phyloP scores from a whole-genome alignment of 2,797 vertebrate species.

The Sebastes variabilis region DNA sequence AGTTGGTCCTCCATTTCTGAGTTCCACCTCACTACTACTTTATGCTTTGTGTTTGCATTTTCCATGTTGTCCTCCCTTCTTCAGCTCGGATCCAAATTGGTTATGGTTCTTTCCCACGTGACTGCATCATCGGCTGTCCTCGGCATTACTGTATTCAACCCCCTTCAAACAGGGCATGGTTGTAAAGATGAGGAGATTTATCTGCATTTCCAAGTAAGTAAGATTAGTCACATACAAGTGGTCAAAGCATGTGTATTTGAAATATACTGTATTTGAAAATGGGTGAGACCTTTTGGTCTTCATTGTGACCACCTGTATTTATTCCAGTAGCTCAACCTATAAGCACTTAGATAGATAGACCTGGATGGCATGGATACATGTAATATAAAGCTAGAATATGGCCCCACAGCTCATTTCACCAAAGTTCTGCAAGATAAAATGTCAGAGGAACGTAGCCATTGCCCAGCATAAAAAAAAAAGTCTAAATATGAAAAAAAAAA shows the following conservation, averaged over 20 bases:
- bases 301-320: not conserved
- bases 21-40: too few relatives aligned
- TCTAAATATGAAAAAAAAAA: not conserved
- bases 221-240: not conserved
- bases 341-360: slow-evolving; percentile 2
- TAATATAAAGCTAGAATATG: not conserved
- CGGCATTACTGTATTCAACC: not conserved
- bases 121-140: too few relatives aligned
- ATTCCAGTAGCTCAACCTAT: not conserved
- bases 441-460: not conserved
- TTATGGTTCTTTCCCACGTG: too few relatives aligned
- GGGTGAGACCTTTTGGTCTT: not conserved
- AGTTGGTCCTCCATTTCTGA: too few relatives aligned
- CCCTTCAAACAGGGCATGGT: not conserved
- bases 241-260: not conserved
- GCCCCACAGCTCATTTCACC: not conserved
- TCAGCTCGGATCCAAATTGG: too few relatives aligned
- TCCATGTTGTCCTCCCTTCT: too few relatives aligned
- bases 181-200: not conserved
- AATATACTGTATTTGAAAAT: not conserved
- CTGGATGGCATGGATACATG: not conserved
- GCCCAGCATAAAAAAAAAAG: slow-evolving; percentile 10
- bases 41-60: too few relatives aligned
- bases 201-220: not conserved
- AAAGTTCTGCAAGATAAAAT: not conserved